Evolutionary conservation across 2,797 vertebrate genomes (phyloP).

Genomic region (Toxotes lorentzi): DNA sequence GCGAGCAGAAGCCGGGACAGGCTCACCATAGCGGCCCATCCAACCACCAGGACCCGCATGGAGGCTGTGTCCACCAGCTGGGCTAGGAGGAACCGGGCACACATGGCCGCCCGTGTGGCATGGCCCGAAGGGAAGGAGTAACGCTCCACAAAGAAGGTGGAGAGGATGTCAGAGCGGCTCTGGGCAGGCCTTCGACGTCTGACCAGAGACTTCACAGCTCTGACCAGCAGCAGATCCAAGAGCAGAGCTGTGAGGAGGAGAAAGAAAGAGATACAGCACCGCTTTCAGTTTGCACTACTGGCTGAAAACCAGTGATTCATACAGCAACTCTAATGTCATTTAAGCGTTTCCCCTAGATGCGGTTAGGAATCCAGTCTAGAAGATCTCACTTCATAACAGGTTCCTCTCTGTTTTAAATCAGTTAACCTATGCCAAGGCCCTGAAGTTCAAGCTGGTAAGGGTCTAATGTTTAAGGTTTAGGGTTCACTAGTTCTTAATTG

Average conservation of each 20-base stretch:
- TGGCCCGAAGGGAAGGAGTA: slow-evolving; percentile 95
- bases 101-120: slow-evolving; percentile 90
- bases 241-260: slow-evolving; percentile 83
- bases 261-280: neutral
- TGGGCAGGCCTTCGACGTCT: slow-evolving; percentile 87
- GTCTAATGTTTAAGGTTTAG: neutral
- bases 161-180: slow-evolving; percentile 93
- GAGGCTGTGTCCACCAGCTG: slow-evolving; percentile 90
- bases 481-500: neutral
- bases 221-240: slow-evolving; percentile 90
- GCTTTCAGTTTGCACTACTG: neutral
- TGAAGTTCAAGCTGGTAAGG: neutral
- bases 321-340: neutral
- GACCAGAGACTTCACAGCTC: slow-evolving; percentile 89
- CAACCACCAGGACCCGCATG: slow-evolving; percentile 88
- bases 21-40: slow-evolving; percentile 90
- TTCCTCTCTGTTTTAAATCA: neutral
- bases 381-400: neutral
- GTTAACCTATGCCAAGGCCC: neutral
- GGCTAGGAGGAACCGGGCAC: slow-evolving; percentile 89
- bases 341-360: neutral
- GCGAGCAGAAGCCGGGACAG: slow-evolving; percentile 92
- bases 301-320: neutral
- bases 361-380: neutral
- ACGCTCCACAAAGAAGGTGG: slow-evolving; percentile 90